A percentile compares a stretch with the other conserved stretches of the same genome.
phyloP scores from a whole-genome alignment of 2,113 vertebrate genomes.

The Pangasianodon gigas region DNA sequence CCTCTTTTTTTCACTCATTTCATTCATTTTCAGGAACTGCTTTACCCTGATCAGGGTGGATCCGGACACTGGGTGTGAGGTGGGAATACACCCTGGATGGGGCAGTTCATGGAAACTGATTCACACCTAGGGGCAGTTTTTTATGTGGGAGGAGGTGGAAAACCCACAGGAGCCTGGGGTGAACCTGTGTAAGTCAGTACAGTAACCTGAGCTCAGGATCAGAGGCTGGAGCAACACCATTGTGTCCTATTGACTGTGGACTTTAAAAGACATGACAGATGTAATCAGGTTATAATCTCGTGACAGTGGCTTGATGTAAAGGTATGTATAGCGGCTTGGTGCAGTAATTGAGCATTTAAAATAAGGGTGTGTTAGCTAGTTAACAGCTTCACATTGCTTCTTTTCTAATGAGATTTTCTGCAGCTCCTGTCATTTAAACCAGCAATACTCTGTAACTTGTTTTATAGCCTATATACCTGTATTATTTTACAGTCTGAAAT shows the following conservation, averaged over 20 bases:
- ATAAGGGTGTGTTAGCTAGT: neutral
- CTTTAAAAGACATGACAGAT: neutral
- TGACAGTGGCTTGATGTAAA: neutral
- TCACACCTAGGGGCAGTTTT: neutral
- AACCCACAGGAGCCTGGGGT: too few species aligned
- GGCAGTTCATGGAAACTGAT: neutral
- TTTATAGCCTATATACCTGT: neutral
- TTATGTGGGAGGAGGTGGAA: too few species aligned
- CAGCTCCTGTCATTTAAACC: neutral
- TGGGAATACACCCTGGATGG: neutral
- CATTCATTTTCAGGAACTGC: neutral
- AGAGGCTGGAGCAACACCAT: too few species aligned
- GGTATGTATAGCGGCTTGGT: neutral
- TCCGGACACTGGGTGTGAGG: neutral
- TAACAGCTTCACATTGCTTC: neutral
- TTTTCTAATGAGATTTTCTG: neutral
- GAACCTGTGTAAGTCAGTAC: too few species aligned
- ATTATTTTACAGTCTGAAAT: neutral
- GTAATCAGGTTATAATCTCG: neutral
- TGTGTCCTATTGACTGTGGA: neutral
- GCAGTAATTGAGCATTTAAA: neutral
- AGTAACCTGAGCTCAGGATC: too few species aligned
- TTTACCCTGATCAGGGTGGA: neutral
- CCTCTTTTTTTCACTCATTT: too few species aligned
- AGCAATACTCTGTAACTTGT: neutral